Base-by-base conservation (phyloP, 2,888 invertebrate genomes). In the Aradus depressus region DNA sequence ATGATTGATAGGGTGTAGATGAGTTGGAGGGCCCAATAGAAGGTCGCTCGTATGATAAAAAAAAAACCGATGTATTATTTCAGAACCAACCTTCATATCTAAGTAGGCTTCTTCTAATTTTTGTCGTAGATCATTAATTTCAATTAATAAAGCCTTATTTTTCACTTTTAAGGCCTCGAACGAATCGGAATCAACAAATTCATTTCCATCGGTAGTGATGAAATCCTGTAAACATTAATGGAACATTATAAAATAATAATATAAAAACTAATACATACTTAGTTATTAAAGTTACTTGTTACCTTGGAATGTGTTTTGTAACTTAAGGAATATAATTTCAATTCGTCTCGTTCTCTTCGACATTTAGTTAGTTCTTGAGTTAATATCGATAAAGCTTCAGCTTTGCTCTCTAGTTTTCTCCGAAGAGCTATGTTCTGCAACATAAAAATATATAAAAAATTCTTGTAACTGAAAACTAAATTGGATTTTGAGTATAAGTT, bases 301-400 rank as follows among this genome's bases (percentile, higher is more conserved):
- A 42, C 42, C 28, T 42, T 42, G 10, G 42, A 42, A 25, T 25
- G 25, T 6, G 25, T 42, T 25, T 28, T 42, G 16, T 28, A 25
- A 42, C 28, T 42, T 16, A 42, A 25, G 28, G 28, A 31, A 6
- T 22, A 25, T 45, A 52, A 66, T 66, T 84, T 86, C 62, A 80
- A 87, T 63, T 82, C 80, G 65, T 89, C 88, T 25, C 85, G 70
- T 64, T 90, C 86, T 61, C 77, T 78, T 53, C 81, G 78, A 64
- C 82, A 84, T 67, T 81, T 79, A 60, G 85, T 84, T 52, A 89
- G 67, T 63, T 88, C 86, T 61, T 77, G 76, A 55, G 79, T 81
- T 65, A 89, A 72, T 54, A 87, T 83, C n/a, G 80, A 70, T 31
- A 90, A 66, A 2, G 88, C 88, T 67, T 88, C 87, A 45, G 82